Conservation (phyloP, 37 sponge, comb jelly and placozoan genomes). For the Cliona cf. orientalis region DNA sequence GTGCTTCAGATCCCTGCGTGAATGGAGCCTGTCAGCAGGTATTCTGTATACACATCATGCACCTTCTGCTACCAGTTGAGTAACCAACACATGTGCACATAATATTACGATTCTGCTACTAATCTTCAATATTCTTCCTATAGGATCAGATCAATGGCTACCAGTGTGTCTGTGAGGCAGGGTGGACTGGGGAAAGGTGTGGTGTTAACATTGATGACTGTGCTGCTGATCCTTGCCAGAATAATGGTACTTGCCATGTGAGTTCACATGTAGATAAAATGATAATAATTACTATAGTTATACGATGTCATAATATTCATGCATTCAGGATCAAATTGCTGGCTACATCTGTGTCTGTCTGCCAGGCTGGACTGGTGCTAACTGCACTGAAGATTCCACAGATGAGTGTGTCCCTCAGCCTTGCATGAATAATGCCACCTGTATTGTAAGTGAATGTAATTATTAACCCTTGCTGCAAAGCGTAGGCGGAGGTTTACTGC, state of each 20-base stretch:
- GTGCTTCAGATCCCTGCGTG: too few species aligned
- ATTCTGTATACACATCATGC: too few species aligned
- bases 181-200: constrained; percentile 35
- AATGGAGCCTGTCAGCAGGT: too few species aligned
- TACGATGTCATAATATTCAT: too few species aligned
- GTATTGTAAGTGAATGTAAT: too few species aligned
- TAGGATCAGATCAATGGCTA: constrained; percentile 2
- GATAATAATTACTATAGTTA: too few species aligned
- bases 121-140: constrained; percentile 21
- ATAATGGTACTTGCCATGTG: constrained; percentile 36
- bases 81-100: constrained; percentile 56
- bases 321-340: neutral
- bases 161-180: constrained; percentile 30
- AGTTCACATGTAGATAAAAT: too few species aligned
- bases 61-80: constrained; percentile 55
- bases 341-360: constrained; percentile 15
- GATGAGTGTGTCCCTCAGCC: neutral
- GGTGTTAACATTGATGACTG: constrained; percentile 27
- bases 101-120: constrained; percentile 67
- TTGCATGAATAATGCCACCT: neutral
- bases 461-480: too few species aligned
- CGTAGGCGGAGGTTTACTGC: too few species aligned
- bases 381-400: neutral
- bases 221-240: constrained; percentile 1
- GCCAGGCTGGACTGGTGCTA: constrained; percentile 10